Conservation (phyloP, 2,888 invertebrate genomes). For the Drosophila kuntzei region DNA sequence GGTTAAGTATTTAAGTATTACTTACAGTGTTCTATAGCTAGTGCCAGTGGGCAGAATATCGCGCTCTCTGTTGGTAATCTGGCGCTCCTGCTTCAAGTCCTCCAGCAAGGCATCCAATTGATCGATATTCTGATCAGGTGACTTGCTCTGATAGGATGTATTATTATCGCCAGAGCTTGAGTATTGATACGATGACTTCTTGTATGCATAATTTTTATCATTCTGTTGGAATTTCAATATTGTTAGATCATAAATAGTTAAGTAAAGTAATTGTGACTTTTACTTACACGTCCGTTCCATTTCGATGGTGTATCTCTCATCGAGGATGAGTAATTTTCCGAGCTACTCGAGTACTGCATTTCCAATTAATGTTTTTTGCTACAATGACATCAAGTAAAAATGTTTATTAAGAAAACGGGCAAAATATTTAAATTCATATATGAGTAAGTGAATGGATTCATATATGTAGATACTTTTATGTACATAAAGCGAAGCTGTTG, state of each 20-base stretch:
- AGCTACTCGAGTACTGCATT: slow-evolving; percentile 83
- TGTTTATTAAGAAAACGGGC: slow-evolving; percentile 23
- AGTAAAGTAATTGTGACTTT: not conserved
- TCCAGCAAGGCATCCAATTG: slow-evolving; percentile 91
- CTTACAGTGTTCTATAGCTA: slow-evolving; percentile 83
- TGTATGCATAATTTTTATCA: slow-evolving; percentile 83
- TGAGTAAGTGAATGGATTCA: slow-evolving; percentile 51
- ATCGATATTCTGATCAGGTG: slow-evolving; percentile 88
- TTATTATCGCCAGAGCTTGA: slow-evolving; percentile 79
- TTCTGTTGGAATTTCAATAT: slow-evolving; percentile 62
- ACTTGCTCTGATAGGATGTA: slow-evolving; percentile 68
- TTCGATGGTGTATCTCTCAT: slow-evolving; percentile 78
- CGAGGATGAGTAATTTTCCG: slow-evolving; percentile 83
- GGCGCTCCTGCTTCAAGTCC: slow-evolving; percentile 88
- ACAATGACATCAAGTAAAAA: slow-evolving; percentile 54
- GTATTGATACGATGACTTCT: slow-evolving; percentile 85
- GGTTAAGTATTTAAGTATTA: slow-evolving; percentile 1
- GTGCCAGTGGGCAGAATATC: slow-evolving; percentile 65
- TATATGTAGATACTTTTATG: not conserved
- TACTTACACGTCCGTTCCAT: slow-evolving; percentile 79
- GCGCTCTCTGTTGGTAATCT: slow-evolving; percentile 77
- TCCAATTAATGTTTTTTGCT: slow-evolving; percentile 70
- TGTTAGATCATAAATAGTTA: not conserved
- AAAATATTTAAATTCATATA: slow-evolving; percentile 40
- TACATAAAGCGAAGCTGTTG: slow-evolving; percentile 17